Percentiles rank a stretch among this genome's conserved stretches.
Evolutionary conservation across 2,797 vertebrate species (phyloP).

Genomic region (Saxicola maurus): DNA sequence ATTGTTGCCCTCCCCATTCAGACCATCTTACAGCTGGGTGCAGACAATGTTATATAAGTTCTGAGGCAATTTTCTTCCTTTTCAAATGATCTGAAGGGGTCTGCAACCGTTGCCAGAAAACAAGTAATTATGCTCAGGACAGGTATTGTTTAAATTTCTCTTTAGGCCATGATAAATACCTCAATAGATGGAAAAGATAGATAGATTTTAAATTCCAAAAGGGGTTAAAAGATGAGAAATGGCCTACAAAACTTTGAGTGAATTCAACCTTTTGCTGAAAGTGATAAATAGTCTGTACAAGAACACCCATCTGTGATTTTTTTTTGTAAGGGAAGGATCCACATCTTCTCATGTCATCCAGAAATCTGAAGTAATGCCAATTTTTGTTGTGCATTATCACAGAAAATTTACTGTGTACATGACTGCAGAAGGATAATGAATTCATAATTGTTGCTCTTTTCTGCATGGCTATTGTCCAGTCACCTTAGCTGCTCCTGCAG

Average conservation of each 20-base stretch:
- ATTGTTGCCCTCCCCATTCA: neutral
- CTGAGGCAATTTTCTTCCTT: neutral
- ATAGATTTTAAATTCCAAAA: neutral
- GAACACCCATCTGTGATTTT: neutral
- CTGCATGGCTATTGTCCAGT: neutral
- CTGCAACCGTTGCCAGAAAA: neutral
- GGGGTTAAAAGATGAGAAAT: neutral
- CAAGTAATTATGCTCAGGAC: neutral
- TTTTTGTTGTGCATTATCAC: neutral
- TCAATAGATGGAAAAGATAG: neutral
- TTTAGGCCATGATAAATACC: neutral
- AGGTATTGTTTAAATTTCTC: neutral
- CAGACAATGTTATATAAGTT: rapidly evolving
- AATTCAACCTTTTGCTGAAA: neutral
- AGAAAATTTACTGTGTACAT: neutral
- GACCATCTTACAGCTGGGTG: neutral
- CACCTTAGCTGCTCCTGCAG: neutral
- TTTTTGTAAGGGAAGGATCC: neutral
- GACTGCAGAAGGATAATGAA: neutral
- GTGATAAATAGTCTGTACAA: neutral
- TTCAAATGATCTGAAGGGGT: neutral
- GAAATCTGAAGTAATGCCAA: neutral
- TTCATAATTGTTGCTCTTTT: neutral
- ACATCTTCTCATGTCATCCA: neutral
- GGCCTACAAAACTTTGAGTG: neutral